phyloP scores from a whole-genome alignment of 1,140 invertebrate species.

The Latrodectus geometricus region DNA sequence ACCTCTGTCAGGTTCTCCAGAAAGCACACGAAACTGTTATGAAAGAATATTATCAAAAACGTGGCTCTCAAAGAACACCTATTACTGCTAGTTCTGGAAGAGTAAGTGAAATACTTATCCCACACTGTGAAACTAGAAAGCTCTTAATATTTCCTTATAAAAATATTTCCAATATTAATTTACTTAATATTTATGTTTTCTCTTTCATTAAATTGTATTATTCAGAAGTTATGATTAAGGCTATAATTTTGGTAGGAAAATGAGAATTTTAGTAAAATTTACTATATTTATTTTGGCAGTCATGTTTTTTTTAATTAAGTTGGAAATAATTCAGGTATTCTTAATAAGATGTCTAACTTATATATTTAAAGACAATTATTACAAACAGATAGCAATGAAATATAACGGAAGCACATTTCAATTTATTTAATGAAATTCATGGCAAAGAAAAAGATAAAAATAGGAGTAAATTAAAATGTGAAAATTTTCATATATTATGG shows the following conservation, averaged over 20 bases:
- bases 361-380: too few relatives aligned
- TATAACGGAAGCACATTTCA: too few relatives aligned
- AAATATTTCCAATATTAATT: background rate
- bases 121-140: too few relatives aligned
- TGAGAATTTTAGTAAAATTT: background rate
- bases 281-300: background rate
- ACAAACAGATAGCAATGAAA: too few relatives aligned
- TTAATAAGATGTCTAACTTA: too few relatives aligned
- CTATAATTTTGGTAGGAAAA: background rate
- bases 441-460: too few relatives aligned
- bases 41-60: slow-evolving; percentile 55
- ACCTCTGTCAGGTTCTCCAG: slow-evolving; percentile 46
- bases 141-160: background rate
- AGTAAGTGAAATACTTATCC: background rate
- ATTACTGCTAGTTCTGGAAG: slow-evolving; percentile 44
- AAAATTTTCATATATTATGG: too few relatives aligned
- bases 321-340: too few relatives aligned
- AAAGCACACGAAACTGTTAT: slow-evolving; percentile 50
- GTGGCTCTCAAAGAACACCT: slow-evolving; percentile 27
- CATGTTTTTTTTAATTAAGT: too few relatives aligned
- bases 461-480: too few relatives aligned
- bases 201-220: background rate
- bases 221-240: background rate
- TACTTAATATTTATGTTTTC: background rate
- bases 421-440: too few relatives aligned